A percentile compares a stretch with the other conserved stretches of the same genome.
Evolutionary conservation across 2,888 invertebrate species (phyloP).

Genomic region (Brenthis daphne): DNA sequence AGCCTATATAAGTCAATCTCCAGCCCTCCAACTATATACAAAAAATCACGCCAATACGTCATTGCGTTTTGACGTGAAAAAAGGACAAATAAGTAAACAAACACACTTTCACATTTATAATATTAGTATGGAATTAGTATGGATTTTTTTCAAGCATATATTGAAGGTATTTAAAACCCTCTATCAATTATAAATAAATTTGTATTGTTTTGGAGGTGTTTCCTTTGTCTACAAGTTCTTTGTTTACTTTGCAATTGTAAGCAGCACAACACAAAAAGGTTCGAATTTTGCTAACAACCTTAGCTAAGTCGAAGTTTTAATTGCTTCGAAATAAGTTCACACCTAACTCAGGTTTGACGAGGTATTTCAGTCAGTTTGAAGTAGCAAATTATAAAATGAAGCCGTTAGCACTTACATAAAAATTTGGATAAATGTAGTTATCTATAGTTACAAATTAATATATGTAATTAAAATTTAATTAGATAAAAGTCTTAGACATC

Average conservation of each 20-base stretch:
- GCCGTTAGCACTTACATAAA: slow-evolving; percentile 9
- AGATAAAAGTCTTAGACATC: too few relatives aligned
- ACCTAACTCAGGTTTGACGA: slow-evolving; percentile 46
- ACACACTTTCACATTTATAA: too few relatives aligned
- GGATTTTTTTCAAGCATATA: too few relatives aligned
- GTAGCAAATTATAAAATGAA: slow-evolving; percentile 46
- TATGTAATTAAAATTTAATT: too few relatives aligned
- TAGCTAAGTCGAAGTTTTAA: slow-evolving; percentile 71
- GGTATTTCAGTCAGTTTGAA: slow-evolving; percentile 44
- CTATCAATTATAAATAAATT: neutral
- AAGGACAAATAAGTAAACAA: too few relatives aligned
- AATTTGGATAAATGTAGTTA: neutral
- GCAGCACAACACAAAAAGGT: slow-evolving; percentile 70
- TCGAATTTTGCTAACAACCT: slow-evolving; percentile 68
- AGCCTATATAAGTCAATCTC: too few relatives aligned
- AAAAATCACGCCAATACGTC: too few relatives aligned
- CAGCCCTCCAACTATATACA: too few relatives aligned
- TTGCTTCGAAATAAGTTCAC: slow-evolving; percentile 69
- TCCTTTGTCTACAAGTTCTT: slow-evolving; percentile 69
- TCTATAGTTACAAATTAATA: neutral
- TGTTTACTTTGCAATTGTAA: slow-evolving; percentile 70
- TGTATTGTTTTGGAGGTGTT: slow-evolving; percentile 63
- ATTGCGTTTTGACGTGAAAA: too few relatives aligned
- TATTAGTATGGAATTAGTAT: too few relatives aligned
- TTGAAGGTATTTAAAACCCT: neutral